Percentiles rank a stretch among this genome's conserved stretches.
These are phyloP conservation scores for Pachyseris speciosa DNA, from an alignment of 64 coral and sea anemone species.

Conservation along the genomic window DNA sequence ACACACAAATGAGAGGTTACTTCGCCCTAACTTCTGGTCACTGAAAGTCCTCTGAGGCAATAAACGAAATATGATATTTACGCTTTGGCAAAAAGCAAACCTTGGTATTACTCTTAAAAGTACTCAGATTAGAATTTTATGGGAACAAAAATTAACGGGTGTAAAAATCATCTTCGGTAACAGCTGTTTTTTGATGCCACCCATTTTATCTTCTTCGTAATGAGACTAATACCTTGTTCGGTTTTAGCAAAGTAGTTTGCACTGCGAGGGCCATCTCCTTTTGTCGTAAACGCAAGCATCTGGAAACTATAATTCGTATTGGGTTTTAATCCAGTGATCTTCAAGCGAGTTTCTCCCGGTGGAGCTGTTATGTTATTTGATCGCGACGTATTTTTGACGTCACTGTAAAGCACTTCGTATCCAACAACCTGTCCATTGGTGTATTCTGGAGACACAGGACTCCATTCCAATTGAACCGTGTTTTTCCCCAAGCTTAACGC, in stretches of 20 bases:
- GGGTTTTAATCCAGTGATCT: not conserved
- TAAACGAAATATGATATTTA: no score
- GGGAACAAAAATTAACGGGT: no score
- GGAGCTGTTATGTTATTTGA: not conserved
- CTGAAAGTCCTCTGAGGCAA: no score
- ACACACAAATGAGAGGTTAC: no score
- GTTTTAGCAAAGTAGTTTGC: not conserved
- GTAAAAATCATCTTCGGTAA: no score
- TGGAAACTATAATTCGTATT: not conserved
- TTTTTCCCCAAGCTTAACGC: not conserved
- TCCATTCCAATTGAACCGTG: not conserved
- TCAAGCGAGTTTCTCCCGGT: not conserved
- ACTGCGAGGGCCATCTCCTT: not conserved
- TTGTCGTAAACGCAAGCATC: no score
- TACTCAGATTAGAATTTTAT: no score
- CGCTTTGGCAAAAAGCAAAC: no score
- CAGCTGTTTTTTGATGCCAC: no score
- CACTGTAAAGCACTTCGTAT: not conserved
- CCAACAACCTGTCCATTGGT: conserved; percentile 4
- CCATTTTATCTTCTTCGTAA: no score
- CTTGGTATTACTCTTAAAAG: no score
- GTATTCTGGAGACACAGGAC: not conserved
- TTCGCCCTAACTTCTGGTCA: no score
- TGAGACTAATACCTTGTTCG: not conserved
- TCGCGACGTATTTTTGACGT: not conserved